Conservation (phyloP, 2,888 invertebrate species). For the Xestia c-nigrum region DNA sequence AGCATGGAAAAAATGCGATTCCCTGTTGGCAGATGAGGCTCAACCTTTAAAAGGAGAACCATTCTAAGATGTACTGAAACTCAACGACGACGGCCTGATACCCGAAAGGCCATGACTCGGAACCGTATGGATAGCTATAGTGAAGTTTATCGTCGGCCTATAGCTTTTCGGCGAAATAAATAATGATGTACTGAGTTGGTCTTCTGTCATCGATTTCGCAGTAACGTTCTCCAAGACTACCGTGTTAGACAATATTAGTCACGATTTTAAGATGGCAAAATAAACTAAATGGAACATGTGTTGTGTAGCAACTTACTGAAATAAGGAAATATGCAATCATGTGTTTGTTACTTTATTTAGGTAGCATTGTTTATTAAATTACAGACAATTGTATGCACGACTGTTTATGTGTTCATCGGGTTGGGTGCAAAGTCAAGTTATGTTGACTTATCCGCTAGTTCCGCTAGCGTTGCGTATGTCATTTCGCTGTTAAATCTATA, state of each 20-base stretch:
- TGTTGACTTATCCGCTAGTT: background rate
- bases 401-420: background rate
- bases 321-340: constrained; percentile 59
- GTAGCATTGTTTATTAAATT: constrained; percentile 12
- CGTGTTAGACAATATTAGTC: constrained; percentile 51
- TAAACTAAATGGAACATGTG: constrained; percentile 56
- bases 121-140: background rate
- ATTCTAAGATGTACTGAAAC: background rate
- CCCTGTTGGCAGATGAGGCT: background rate
- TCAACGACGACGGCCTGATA: background rate
- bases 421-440: background rate
- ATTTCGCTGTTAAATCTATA: background rate
- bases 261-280: constrained; percentile 61
- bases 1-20: too few species aligned
- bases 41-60: background rate
- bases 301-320: constrained; percentile 33
- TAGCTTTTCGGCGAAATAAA: background rate
- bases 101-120: background rate
- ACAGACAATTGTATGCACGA: background rate
- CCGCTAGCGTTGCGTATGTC: background rate
- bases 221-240: constrained; percentile 30
- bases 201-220: constrained; percentile 19
- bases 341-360: constrained; percentile 18
- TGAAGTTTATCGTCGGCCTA: background rate
- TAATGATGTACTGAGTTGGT: background rate